A percentile compares a stretch with the other conserved stretches of the same genome.
Conservation (phyloP, 2,113 vertebrate genomes). For the Melanotaenia duboulayi region DNA sequence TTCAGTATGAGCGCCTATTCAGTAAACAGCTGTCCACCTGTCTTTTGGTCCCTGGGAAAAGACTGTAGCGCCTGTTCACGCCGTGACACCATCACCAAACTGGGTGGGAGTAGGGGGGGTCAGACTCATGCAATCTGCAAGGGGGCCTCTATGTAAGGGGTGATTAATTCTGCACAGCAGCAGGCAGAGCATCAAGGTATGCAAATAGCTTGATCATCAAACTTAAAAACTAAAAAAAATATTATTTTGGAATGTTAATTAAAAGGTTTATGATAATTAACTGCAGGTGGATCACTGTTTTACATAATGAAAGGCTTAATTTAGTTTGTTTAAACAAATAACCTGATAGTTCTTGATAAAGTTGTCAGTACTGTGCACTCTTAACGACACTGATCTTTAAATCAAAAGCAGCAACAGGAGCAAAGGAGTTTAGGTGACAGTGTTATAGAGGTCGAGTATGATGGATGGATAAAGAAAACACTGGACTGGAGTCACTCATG, state of each 20-base stretch:
- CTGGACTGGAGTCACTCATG: no score
- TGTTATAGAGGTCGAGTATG: neutral
- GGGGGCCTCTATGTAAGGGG: slow-evolving; percentile 45
- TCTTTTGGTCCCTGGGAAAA: slow-evolving; percentile 80
- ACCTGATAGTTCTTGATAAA: neutral
- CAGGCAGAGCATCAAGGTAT: slow-evolving; percentile 21
- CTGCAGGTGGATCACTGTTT: neutral
- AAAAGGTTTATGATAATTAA: neutral
- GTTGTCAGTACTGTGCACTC: neutral
- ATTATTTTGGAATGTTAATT: neutral
- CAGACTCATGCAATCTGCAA: slow-evolving; percentile 41
- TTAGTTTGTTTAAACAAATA: neutral
- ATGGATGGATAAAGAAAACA: neutral
- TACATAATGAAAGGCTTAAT: neutral
- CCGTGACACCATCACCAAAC: slow-evolving; percentile 59
- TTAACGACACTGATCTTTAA: neutral
- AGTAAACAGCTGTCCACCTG: slow-evolving; percentile 83
- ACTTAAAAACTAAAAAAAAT: neutral
- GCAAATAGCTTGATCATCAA: neutral
- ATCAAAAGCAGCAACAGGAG: neutral
- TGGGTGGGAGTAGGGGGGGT: slow-evolving; percentile 25
- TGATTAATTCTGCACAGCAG: slow-evolving; percentile 41
- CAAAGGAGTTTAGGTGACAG: neutral
- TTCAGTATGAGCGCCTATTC: slow-evolving; percentile 75
- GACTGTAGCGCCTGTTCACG: slow-evolving; percentile 76